Percentiles rank a stretch among this genome's conserved stretches.
phyloP scores from a whole-genome alignment of 1,140 invertebrate genomes.

The Chrysoperla carnea region DNA sequence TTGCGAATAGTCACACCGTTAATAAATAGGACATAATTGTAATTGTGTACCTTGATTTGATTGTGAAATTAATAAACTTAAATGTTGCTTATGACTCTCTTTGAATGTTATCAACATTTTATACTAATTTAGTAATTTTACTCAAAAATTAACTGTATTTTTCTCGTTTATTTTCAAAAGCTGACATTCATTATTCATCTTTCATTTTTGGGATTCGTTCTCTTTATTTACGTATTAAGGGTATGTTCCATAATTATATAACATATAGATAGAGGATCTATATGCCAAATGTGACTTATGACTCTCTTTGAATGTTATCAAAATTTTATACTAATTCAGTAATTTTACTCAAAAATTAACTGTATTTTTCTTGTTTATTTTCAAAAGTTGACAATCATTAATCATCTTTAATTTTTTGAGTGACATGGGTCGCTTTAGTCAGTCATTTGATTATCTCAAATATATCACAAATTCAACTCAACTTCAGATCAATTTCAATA shows the following conservation, averaged over 20 bases:
- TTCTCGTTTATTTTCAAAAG: neutral
- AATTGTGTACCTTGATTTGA: conserved; percentile 14
- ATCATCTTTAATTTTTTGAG: neutral
- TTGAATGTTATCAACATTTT: conserved; percentile 19
- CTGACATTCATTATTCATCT: too few species aligned
- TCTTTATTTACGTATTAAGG: conserved; percentile 1
- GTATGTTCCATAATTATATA: too few species aligned
- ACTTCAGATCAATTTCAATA: too few species aligned
- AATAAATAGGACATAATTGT: too few species aligned
- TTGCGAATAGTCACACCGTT: too few species aligned
- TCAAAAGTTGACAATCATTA: neutral
- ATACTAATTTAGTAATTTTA: neutral
- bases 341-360: too few species aligned
- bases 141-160: too few species aligned
- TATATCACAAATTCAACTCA: too few species aligned
- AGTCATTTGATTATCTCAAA: too few species aligned
- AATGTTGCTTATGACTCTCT: conserved; percentile 18
- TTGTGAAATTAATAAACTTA: conserved; percentile 15
- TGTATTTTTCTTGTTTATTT: neutral
- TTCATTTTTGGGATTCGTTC: conserved; percentile 10
- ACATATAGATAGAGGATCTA: too few species aligned
- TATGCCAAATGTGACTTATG: conserved; percentile 21
- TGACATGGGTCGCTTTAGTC: too few species aligned
- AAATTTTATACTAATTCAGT: conserved; percentile 12
- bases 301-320: conserved; percentile 16